Percentiles rank a stretch among this genome's conserved stretches.
phyloP scores from a whole-genome alignment of 2,113 vertebrate genomes.

The Pyxicephalus adspersus region DNA sequence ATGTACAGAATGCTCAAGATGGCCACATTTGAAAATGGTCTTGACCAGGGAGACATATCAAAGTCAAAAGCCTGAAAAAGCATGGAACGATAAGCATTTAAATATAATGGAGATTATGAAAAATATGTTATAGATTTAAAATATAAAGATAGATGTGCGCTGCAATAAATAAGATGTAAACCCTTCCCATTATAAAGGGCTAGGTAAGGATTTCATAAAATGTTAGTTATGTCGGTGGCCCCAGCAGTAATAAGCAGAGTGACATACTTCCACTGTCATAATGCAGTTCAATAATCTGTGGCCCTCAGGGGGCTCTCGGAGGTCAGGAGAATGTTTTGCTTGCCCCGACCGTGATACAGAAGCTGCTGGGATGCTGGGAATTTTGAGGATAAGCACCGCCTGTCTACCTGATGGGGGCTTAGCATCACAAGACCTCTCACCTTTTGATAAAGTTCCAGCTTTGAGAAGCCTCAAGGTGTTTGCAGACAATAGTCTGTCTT shows the following conservation, averaged over 20 bases:
- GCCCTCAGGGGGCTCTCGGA: neutral
- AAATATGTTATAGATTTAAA: no score
- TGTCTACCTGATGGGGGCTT: constrained; percentile 54
- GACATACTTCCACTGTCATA: neutral
- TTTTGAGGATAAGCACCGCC: constrained; percentile 38
- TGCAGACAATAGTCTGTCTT: constrained; percentile 12
- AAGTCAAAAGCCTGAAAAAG: no score
- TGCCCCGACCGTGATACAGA: constrained; percentile 26
- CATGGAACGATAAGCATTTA: no score
- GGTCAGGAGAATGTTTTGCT: constrained; percentile 7
- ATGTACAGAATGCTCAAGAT: no score
- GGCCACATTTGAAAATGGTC: no score
- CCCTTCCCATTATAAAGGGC: neutral
- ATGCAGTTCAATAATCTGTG: neutral
- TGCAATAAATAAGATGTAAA: neutral
- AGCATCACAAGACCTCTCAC: constrained; percentile 52
- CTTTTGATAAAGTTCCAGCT: constrained; percentile 48
- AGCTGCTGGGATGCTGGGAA: constrained; percentile 43
- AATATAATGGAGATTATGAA: no score
- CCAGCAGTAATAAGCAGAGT: neutral
- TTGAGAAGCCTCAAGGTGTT: constrained; percentile 34
- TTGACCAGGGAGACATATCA: no score
- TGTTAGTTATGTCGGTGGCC: neutral
- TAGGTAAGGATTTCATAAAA: neutral
- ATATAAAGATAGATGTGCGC: no score